phyloP scores from a whole-genome alignment of 2,797 vertebrate genomes.

The Vireo griseus region DNA sequence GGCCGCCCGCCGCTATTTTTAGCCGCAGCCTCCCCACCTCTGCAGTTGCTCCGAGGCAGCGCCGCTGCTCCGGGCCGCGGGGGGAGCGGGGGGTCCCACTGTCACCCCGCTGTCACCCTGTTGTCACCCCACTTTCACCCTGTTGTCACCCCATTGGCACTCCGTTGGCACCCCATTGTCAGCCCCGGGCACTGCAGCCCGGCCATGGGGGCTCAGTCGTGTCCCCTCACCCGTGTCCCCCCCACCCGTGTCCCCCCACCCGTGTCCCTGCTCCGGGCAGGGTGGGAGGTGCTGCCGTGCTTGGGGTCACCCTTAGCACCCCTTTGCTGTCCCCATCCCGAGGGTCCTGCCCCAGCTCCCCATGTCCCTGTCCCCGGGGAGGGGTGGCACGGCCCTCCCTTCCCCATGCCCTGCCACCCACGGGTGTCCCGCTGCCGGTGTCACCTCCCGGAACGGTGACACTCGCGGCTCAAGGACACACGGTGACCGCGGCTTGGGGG shows the following conservation, averaged over 20 bases:
- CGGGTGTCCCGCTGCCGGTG: neutral
- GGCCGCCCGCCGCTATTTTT: conserved; percentile 8
- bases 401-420: neutral
- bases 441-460: neutral
- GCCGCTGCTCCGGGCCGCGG: neutral
- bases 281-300: neutral
- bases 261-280: too few species aligned
- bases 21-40: conserved; percentile 6
- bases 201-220: too few species aligned
- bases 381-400: neutral
- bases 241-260: too few species aligned
- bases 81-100: too few species aligned
- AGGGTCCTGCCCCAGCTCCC: too few species aligned
- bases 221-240: too few species aligned
- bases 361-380: rapidly evolving
- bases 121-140: too few species aligned
- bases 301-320: neutral
- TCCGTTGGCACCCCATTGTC: too few species aligned
- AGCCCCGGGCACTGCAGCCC: too few species aligned
- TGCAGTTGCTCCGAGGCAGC: conserved; percentile 28
- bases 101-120: too few species aligned
- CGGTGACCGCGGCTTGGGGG: rapidly evolving
- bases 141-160: too few species aligned
- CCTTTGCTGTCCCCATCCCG: neutral
- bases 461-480: neutral